Evolutionary conservation across 2,888 invertebrate genomes (phyloP).

Genomic region (Tineola bisselliella): DNA sequence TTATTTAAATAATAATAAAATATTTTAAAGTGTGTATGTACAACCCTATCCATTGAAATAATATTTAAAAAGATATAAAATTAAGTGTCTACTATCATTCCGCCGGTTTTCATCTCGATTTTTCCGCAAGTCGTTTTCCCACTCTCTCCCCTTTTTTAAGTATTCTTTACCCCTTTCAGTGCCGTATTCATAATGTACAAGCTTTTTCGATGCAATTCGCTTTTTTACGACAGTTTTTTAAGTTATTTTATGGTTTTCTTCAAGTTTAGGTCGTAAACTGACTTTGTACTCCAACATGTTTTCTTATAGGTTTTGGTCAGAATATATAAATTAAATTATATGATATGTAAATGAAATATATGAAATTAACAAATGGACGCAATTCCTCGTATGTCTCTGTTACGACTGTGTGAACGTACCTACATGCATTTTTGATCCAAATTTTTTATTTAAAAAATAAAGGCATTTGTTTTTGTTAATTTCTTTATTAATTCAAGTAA

Average conservation of each 20-base stretch:
- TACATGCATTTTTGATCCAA: no score
- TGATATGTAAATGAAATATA: no score
- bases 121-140: conserved; percentile 18
- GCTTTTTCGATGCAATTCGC: conserved; percentile 9
- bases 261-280: conserved; percentile 5
- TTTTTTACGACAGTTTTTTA: conserved; percentile 9
- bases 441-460: no score
- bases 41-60: conserved; percentile 17
- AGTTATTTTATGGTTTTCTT: neutral
- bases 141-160: conserved; percentile 20
- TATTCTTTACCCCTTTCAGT: conserved; percentile 16
- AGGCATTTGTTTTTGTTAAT: no score
- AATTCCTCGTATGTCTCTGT: no score
- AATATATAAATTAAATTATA: no score
- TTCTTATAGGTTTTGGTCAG: neutral
- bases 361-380: no score
- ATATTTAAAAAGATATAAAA: conserved; percentile 22
- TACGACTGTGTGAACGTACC: no score
- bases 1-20: neutral
- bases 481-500: no score
- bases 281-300: neutral
- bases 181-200: conserved; percentile 6
- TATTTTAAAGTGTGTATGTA: neutral
- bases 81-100: conserved; percentile 16
- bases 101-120: conserved; percentile 14